phyloP scores from a whole-genome alignment of 1,140 invertebrate species.

The Drosophila littoralis region DNA sequence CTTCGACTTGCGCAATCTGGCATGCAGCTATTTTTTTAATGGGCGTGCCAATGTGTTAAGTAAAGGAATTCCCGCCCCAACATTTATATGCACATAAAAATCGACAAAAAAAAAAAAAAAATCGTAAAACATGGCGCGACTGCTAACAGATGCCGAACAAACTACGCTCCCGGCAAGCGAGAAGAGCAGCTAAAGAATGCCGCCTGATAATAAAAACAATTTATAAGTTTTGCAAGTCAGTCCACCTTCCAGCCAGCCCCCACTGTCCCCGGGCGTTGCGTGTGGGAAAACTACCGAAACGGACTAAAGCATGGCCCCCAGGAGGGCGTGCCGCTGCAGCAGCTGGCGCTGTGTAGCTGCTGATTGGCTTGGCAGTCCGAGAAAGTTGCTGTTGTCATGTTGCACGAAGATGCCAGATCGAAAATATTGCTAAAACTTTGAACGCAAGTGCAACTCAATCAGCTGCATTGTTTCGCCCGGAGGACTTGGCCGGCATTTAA shows the following conservation, averaged over 20 bases:
- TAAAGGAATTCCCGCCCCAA: no score
- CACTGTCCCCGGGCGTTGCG: slow-evolving; percentile 1
- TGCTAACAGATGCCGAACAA: neutral
- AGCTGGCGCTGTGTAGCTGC: neutral
- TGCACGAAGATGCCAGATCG: slow-evolving; percentile 19
- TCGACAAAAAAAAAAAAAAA: slow-evolving; percentile 1
- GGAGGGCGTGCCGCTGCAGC: neutral
- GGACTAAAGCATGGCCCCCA: slow-evolving; percentile 1
- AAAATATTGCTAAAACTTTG: slow-evolving; percentile 48
- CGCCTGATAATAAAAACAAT: slow-evolving; percentile 43
- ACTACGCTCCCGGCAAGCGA: neutral
- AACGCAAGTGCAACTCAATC: slow-evolving; percentile 64
- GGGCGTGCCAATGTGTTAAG: no score
- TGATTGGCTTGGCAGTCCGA: slow-evolving; percentile 5
- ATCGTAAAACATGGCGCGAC: slow-evolving; percentile 3
- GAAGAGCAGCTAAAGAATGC: neutral
- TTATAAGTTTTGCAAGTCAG: slow-evolving; percentile 26
- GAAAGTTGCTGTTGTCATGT: slow-evolving; percentile 31
- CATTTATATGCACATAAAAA: no score
- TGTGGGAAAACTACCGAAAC: neutral
- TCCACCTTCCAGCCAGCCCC: neutral
- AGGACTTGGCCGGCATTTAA: slow-evolving; percentile 29
- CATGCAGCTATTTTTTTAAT: no score
- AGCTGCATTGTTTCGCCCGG: slow-evolving; percentile 23
- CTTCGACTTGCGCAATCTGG: no score